A percentile compares a stretch with the other conserved stretches of the same genome.
Conservation (phyloP, 2,888 invertebrate genomes). For the Xestia sexstrigata region DNA sequence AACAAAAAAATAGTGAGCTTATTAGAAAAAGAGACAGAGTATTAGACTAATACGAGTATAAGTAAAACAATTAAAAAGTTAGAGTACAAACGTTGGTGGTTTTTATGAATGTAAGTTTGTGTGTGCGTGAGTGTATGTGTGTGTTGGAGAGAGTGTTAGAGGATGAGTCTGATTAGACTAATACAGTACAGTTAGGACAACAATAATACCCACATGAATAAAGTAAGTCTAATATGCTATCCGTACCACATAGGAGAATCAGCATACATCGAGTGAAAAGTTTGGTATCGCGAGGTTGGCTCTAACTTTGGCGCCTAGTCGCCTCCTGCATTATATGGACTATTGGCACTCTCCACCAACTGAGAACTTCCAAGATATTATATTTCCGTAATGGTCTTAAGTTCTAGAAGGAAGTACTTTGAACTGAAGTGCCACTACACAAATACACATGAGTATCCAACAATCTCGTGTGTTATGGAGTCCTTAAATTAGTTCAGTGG, state of each 20-base stretch:
- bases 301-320: conserved; percentile 75
- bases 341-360: conserved; percentile 66
- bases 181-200: too few relatives aligned
- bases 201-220: not conserved
- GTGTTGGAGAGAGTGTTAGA: too few relatives aligned
- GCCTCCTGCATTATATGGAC: conserved; percentile 73
- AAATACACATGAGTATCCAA: not conserved
- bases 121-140: too few relatives aligned
- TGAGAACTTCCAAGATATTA: conserved; percentile 43
- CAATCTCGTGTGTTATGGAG: not conserved
- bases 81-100: too few relatives aligned
- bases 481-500: not conserved
- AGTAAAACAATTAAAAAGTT: too few relatives aligned
- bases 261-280: conserved; percentile 74
- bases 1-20: too few relatives aligned
- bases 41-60: too few relatives aligned
- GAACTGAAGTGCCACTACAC: not conserved
- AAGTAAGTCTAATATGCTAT: conserved; percentile 33
- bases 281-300: conserved; percentile 65
- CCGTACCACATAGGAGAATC: conserved; percentile 55
- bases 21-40: too few relatives aligned
- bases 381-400: conserved; percentile 40
- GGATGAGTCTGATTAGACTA: too few relatives aligned
- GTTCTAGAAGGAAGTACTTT: conserved; percentile 14
- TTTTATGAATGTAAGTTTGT: too few relatives aligned